Base-by-base conservation (phyloP, 2,888 invertebrate genomes). In the Diplolepis rosae region DNA sequence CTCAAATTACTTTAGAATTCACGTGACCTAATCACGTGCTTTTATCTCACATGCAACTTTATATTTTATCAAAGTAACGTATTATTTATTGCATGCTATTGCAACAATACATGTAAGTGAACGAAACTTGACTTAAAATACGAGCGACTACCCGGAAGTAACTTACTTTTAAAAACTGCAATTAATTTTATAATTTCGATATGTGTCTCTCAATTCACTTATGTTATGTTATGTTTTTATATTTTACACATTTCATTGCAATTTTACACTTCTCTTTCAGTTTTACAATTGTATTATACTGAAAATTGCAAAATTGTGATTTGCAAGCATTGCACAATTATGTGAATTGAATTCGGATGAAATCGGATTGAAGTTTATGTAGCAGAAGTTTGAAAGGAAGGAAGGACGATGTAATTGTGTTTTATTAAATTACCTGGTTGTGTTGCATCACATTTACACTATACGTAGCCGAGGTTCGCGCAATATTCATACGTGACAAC, bases 401-500 rank as follows among this genome's bases (percentile, higher is more conserved):
- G 39, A 61, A 27, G 61, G 27, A 39, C 61, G 39, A 61, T 39
- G 39, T 61, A 39, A 24, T 61, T 39, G 39, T 24, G 27, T 39
- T 61, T 61, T 42, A 61, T 39, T 61, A 61, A 61, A 61, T 61
- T 61, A 61, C 61, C 61, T 39, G 39, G 24, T 22, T 39, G 61
- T 70, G 66, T 76, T 76, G 71, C 76, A 61, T 71, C 70, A 76
- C n/a, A 35, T 42, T 22, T 45, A 66, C 22, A 30, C 68, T 68
- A 65, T 70, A 56, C 52, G 27, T 50, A 51, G 45, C 27, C 27
- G 39, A 61, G 24, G 35, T 61, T 61, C 61, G 39, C 39, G 61
- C 67, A 45, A 67, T 39, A 39, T 61, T 39, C 61, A 35, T 61
- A 35, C 35, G 42, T 32, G 68, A 65, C 56, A 66, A 56, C 70